Percentiles rank a stretch among this genome's conserved stretches.
Evolutionary conservation across 1,140 invertebrate genomes (phyloP).

Genomic region (Eurosta solidaginis): DNA sequence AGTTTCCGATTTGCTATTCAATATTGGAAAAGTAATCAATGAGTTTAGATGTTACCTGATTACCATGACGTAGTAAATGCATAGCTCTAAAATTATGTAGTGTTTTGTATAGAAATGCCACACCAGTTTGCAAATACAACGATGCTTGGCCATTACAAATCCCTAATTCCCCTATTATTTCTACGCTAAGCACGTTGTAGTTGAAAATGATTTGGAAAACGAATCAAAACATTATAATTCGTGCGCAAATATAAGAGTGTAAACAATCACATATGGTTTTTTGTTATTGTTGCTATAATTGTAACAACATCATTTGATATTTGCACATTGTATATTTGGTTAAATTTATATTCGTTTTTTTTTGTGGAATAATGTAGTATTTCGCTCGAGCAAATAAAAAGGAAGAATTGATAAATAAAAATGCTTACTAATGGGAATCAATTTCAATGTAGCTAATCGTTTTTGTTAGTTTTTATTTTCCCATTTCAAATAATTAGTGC

Average conservation of each 20-base stretch:
- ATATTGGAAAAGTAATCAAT: too few species aligned
- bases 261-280: not conserved
- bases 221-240: constrained; percentile 16
- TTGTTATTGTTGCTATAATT: not conserved
- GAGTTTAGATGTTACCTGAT: too few species aligned
- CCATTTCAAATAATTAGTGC: too few species aligned
- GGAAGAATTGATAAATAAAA: not conserved
- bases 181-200: not conserved
- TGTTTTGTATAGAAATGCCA: too few species aligned
- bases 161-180: not conserved
- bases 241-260: not conserved
- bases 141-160: too few species aligned
- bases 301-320: not conserved
- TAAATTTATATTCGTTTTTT: too few species aligned
- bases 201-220: not conserved
- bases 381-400: too few species aligned
- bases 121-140: too few species aligned
- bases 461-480: not conserved
- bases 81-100: too few species aligned
- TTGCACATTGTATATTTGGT: not conserved
- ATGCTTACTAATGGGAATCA: not conserved
- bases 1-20: too few species aligned
- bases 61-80: too few species aligned
- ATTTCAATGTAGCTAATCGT: not conserved
- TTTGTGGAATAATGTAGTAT: too few species aligned